A percentile compares a stretch with the other conserved stretches of the same genome.
Evolutionary conservation across 2,113 vertebrate genomes (phyloP).

Genomic region (Gopherus evgoodei): DNA sequence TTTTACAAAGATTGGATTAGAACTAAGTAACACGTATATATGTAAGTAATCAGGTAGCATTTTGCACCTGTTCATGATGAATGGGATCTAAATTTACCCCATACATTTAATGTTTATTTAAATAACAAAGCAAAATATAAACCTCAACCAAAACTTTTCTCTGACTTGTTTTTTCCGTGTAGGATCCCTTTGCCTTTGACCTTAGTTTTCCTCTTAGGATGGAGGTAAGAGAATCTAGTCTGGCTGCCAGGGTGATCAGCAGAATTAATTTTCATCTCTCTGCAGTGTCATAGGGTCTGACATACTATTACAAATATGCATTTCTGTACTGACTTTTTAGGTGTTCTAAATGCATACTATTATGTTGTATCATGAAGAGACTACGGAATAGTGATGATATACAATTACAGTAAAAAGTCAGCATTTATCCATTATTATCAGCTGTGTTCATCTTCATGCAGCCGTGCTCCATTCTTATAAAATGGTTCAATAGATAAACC

Average conservation of each 20-base stretch:
- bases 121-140: background rate
- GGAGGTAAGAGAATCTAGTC: background rate
- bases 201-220: background rate
- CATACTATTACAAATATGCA: background rate
- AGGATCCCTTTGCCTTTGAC: background rate
- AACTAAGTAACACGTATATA: background rate
- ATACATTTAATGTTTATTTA: background rate
- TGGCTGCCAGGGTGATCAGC: background rate
- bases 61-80: background rate
- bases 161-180: background rate
- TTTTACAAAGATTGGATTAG: background rate
- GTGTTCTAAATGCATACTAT: background rate
- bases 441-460: background rate
- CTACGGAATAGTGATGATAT: background rate
- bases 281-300: background rate
- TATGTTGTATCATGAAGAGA: background rate
- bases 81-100: background rate
- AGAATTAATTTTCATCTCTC: background rate
- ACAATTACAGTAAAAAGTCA: background rate
- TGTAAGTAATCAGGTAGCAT: background rate
- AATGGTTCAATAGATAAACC: background rate
- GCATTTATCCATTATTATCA: background rate
- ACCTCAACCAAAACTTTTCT: background rate
- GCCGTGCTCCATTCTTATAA: background rate
- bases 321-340: background rate